Evolutionary conservation across 2,113 vertebrate genomes (phyloP).

Genomic region (Progne subis): DNA sequence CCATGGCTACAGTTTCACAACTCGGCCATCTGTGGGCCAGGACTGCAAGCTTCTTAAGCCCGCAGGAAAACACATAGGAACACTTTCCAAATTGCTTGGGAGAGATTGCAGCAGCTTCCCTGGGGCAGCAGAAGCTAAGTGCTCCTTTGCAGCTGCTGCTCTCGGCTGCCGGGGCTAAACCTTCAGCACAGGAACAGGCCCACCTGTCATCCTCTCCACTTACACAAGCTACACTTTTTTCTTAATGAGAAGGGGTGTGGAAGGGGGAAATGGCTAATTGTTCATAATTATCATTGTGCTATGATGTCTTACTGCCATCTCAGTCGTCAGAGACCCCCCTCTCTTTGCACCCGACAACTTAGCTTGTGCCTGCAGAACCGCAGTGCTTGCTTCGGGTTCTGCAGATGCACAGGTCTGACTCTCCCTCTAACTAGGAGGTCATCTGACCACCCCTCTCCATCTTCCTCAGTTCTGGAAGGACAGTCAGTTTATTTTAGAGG

Average conservation of each 20-base stretch:
- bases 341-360: fast-evolving
- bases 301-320: not conserved
- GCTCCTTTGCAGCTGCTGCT: not conserved
- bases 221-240: not conserved
- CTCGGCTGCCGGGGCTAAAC: not conserved
- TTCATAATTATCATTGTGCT: not conserved
- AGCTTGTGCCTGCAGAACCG: fast-evolving
- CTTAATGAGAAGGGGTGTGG: fast-evolving
- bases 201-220: not conserved
- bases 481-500: not conserved
- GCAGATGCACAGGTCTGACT: not conserved
- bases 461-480: not conserved
- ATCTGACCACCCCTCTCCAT: fast-evolving
- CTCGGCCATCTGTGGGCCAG: not conserved
- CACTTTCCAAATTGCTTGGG: not conserved
- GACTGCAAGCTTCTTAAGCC: not conserved
- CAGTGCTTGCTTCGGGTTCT: fast-evolving
- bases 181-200: not conserved
- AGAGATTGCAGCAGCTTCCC: not conserved
- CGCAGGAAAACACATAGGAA: conserved; percentile 11
- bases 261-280: not conserved
- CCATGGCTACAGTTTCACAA: conserved; percentile 8
- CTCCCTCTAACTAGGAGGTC: not conserved
- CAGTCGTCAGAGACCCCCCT: not conserved
- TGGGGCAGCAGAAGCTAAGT: not conserved